Evolutionary conservation across 1,140 invertebrate genomes (phyloP), one percentile per base, ranked within the genome.

Genomic region (Drosophila serrata): DNA sequence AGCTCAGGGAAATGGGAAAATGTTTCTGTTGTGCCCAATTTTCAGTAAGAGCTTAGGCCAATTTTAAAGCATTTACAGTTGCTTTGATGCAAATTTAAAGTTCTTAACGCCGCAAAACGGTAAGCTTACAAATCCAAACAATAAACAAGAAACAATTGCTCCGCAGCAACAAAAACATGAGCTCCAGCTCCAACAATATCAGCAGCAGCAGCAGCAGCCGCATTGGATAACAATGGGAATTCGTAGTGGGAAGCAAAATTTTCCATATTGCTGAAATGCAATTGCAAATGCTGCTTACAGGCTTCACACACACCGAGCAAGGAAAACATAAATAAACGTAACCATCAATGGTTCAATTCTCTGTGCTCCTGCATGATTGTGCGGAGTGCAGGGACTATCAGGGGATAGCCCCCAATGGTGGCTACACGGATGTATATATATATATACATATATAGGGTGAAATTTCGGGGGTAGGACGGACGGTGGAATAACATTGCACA

Each of bases 341-440:
- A 64, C 59, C 75, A 88, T 82, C 75, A 79, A 88, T 88, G 61
- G 84, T 82, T 76, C 84, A 68, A 82, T 79, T 88, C 62, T 82
- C 63, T 63, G 62, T 63, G 43, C 58, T 75, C 70, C 60, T 69
- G 69, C 59, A 75, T 65, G 48, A 75, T 56, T 48, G 51, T 64
- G 70, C 51, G 31, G 51, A 31, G 53, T 4, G 27, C 51, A 22
- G 49, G 27, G 17, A 37, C 37, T 42, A 42, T 15, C 27, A 15
- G 19, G 15, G 27, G 39, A 8, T n/a, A n/a, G n/a, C n/a, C 43
- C 29, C 40, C 17, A 46, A 37, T 37, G 31, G 29, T 13, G 29
- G 59, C 19, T 31, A 31, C n/a, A 39, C n/a, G 6, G 22, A 22
- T 8, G 2, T 45, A 48, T 6, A 37, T 22, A 46, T 15, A 31